phyloP scores from a whole-genome alignment of 1,140 invertebrate species.

The Onthophagus taurus region DNA sequence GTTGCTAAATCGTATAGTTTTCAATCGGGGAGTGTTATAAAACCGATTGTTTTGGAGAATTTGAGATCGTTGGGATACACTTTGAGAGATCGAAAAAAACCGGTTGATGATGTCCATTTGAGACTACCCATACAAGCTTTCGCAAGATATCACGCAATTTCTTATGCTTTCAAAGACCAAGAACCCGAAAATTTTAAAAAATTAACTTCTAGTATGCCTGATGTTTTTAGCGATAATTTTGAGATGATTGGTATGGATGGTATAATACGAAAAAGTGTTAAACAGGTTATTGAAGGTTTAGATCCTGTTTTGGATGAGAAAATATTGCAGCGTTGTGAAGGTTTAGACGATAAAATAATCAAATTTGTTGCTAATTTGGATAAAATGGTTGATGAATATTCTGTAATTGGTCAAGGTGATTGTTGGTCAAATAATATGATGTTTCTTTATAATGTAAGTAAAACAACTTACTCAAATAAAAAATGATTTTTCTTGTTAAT shows the following conservation, averaged over 20 bases:
- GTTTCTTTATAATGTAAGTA: conserved; percentile 40
- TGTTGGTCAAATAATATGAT: conserved; percentile 48
- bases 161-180: conserved; percentile 39
- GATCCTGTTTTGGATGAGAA: background rate
- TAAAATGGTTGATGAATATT: conserved; percentile 11
- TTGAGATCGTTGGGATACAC: conserved; percentile 36
- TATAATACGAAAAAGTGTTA: too few relatives aligned
- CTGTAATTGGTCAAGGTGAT: conserved; percentile 43
- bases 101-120: conserved; percentile 38
- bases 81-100: conserved; percentile 39
- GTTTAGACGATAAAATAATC: background rate
- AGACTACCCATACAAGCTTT: conserved; percentile 39
- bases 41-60: conserved; percentile 47
- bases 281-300: too few relatives aligned
- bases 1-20: conserved; percentile 35
- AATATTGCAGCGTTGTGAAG: background rate
- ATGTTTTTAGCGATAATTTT: too few relatives aligned
- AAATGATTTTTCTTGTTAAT: too few relatives aligned
- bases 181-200: conserved; percentile 26
- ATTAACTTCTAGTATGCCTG: too few relatives aligned
- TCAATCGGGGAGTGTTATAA: conserved; percentile 31
- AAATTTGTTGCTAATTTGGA: background rate
- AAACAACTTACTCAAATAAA: too few relatives aligned
- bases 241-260: too few relatives aligned
- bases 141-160: conserved; percentile 44